These are phyloP conservation scores for Trilocha varians DNA, from an alignment of 2,888 invertebrate genomes.

Conservation along the genomic window DNA sequence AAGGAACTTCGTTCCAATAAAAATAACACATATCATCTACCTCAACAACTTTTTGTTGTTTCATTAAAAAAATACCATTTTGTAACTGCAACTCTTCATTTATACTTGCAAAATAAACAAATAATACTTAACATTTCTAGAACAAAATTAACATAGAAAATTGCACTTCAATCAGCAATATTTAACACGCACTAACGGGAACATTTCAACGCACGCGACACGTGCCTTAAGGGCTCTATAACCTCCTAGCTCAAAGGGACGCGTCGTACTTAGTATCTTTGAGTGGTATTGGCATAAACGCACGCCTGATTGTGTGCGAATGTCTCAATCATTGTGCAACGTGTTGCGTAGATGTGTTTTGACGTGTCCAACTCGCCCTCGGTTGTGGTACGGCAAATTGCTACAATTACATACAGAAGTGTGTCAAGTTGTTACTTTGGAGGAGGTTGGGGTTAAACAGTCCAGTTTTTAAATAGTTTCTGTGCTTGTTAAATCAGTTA, in stretches of 20 bases:
- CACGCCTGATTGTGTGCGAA: constrained; percentile 50
- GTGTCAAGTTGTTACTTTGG: constrained; percentile 49
- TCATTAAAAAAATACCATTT: too few relatives aligned
- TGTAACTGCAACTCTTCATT: too few relatives aligned
- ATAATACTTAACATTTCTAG: too few relatives aligned
- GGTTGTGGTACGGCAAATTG: constrained; percentile 46
- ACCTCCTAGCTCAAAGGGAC: constrained; percentile 34
- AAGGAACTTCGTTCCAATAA: too few relatives aligned
- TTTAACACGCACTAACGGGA: too few relatives aligned
- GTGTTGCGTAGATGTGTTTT: constrained; percentile 58
- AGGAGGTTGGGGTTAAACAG: constrained; percentile 26
- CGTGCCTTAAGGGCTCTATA: background rate
- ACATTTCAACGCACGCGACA: constrained; percentile 2
- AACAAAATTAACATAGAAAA: too few relatives aligned
- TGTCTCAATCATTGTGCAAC: constrained; percentile 63
- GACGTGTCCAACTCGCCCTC: constrained; percentile 47
- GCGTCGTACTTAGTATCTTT: constrained; percentile 23
- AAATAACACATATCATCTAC: too few relatives aligned
- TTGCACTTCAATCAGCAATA: too few relatives aligned
- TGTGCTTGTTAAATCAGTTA: background rate
- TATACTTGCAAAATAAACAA: too few relatives aligned
- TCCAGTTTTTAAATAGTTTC: background rate
- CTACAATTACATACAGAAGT: constrained; percentile 63
- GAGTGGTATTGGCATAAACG: constrained; percentile 46
- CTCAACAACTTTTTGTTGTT: too few relatives aligned